Conservation (phyloP, 2,113 vertebrate species). For the Pandion haliaetus region DNA sequence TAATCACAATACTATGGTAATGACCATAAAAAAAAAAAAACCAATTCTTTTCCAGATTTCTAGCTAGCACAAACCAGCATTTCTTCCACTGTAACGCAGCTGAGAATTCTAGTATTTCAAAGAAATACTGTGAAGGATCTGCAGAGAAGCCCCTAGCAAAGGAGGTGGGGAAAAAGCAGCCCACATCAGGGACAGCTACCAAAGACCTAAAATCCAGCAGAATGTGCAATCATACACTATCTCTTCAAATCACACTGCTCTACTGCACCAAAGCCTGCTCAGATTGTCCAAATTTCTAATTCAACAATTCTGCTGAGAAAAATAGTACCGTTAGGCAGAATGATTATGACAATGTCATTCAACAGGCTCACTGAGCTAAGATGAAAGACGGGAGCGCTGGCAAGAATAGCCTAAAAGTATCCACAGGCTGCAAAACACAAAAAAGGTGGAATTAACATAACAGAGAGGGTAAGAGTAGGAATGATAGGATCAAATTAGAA, state of each 20-base stretch:
- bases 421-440: background rate
- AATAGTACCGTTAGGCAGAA: background rate
- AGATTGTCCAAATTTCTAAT: background rate
- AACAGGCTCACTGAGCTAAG: background rate
- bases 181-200: background rate
- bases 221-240: background rate
- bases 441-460: background rate
- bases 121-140: background rate
- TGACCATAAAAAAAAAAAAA: rapidly evolving
- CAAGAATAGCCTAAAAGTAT: background rate
- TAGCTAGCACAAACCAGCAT: background rate
- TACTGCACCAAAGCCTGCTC: background rate
- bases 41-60: background rate
- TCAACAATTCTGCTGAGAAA: background rate
- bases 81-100: background rate
- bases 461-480: background rate
- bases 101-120: background rate
- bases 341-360: background rate
- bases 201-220: background rate
- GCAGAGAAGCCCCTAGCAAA: background rate
- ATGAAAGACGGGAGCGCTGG: background rate
- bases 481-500: background rate
- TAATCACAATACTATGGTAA: background rate
- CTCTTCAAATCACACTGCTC: background rate
- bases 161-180: background rate